A percentile compares a stretch with the other conserved stretches of the same genome.
Conservation (phyloP, 1,140 invertebrate genomes). For the Aradophagus sp. region DNA sequence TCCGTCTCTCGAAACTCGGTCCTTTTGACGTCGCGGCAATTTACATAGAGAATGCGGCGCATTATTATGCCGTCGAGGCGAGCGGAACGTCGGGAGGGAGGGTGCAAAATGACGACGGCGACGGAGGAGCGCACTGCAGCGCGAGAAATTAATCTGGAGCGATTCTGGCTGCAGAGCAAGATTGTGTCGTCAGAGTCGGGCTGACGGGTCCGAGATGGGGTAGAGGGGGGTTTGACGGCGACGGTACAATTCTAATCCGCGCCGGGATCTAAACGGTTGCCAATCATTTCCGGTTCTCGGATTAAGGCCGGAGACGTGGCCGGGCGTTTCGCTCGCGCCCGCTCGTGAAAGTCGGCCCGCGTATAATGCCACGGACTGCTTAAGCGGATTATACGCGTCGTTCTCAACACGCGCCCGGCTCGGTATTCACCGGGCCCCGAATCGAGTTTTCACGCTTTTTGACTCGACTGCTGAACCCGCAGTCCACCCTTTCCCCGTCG, state of each 20-base stretch:
- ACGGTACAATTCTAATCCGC: conserved; percentile 69
- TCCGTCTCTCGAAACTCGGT: conserved; percentile 25
- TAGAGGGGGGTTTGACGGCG: conserved; percentile 42
- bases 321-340: conserved; percentile 12
- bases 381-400: conserved; percentile 73
- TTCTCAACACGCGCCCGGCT: conserved; percentile 63
- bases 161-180: conserved; percentile 39
- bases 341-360: conserved; percentile 65
- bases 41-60: conserved; percentile 43
- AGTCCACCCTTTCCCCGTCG: too few relatives aligned
- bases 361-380: conserved; percentile 60
- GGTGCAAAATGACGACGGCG: conserved; percentile 8
- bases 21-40: conserved; percentile 38
- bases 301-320: conserved; percentile 68
- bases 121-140: conserved; percentile 16
- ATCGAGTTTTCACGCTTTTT: conserved; percentile 68
- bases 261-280: conserved; percentile 74
- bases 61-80: conserved; percentile 25
- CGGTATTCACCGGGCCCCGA: conserved; percentile 44
- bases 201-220: conserved; percentile 61
- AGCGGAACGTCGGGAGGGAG: too few relatives aligned
- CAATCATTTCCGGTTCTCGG: conserved; percentile 76
- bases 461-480: conserved; percentile 54
- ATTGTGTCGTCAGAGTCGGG: conserved; percentile 68
- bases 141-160: conserved; percentile 52